Evolutionary conservation across 2,797 vertebrate genomes (phyloP).

Genomic region (Allobates femoralis): DNA sequence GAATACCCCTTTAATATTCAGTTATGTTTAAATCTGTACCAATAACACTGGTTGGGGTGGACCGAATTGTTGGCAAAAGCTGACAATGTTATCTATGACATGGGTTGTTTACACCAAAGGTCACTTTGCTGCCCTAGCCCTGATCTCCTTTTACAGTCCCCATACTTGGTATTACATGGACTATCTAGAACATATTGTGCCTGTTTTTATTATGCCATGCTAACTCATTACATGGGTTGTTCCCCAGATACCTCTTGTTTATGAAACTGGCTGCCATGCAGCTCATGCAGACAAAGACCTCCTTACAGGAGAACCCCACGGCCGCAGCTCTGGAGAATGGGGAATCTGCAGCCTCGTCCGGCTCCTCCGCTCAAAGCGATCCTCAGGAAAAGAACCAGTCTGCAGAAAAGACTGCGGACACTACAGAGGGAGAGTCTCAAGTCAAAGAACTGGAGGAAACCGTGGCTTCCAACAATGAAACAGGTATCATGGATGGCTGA

Average conservation of each 20-base stretch:
- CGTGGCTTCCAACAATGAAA: constrained; percentile 87
- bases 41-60: too few species aligned
- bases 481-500: constrained; percentile 73
- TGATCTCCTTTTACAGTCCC: not conserved
- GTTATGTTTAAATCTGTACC: too few species aligned
- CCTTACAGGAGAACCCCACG: constrained; percentile 75
- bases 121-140: not conserved
- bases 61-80: too few species aligned
- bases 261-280: constrained; percentile 98
- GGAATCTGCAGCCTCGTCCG: constrained; percentile 52
- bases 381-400: constrained; percentile 45
- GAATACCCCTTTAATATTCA: too few species aligned
- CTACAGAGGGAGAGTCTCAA: constrained; percentile 87
- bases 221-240: not conserved
- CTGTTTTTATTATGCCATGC: not conserved
- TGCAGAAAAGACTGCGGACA: constrained; percentile 84
- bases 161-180: not conserved
- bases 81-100: not conserved
- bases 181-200: not conserved
- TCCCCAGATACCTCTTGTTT: constrained; percentile 92
- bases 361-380: constrained; percentile 69
- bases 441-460: constrained; percentile 96
- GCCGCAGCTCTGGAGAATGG: constrained; percentile 70
- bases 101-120: not conserved
- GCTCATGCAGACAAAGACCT: constrained; percentile 97